Percentiles rank a stretch among this genome's conserved stretches.
Conservation (phyloP, 2,113 vertebrate species). For the Poeciliopsis retropinna region DNA sequence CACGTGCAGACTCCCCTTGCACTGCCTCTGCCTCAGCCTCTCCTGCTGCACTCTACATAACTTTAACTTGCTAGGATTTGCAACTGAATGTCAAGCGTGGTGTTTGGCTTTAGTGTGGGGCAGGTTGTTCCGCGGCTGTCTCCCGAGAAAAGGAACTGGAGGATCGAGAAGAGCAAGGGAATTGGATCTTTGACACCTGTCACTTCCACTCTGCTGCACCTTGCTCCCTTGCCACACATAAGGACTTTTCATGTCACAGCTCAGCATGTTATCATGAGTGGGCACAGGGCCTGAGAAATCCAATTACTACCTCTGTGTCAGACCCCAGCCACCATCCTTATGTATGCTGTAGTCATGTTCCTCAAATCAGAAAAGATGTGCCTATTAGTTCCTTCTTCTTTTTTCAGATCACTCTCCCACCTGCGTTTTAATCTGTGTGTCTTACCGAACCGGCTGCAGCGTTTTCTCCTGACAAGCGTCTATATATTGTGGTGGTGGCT, state of each 20-base stretch:
- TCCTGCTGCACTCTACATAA: constrained; percentile 31
- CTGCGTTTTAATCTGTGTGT: constrained; percentile 59
- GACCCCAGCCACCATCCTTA: constrained; percentile 62
- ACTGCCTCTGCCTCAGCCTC: constrained; percentile 5
- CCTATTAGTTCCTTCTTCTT: constrained; percentile 64
- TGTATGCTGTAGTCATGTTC: constrained; percentile 66
- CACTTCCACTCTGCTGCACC: constrained; percentile 74
- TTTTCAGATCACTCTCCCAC: constrained; percentile 50
- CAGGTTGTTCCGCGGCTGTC: constrained; percentile 49
- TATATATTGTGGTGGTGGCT: constrained; percentile 20
- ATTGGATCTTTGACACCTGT: constrained; percentile 77
- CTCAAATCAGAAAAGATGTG: constrained; percentile 72
- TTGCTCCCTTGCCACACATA: constrained; percentile 73
- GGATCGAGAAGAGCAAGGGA: constrained; percentile 59
- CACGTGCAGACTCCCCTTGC: constrained; percentile 1
- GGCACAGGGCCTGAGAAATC: constrained; percentile 74
- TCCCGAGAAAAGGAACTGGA: constrained; percentile 53
- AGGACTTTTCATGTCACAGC: constrained; percentile 79
- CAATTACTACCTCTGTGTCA: constrained; percentile 74
- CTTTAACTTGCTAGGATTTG: constrained; percentile 59
- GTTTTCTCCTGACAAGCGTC: constrained; percentile 40
- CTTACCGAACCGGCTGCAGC: constrained; percentile 35
- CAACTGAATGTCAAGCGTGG: constrained; percentile 56
- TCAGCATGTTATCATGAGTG: constrained; percentile 74
- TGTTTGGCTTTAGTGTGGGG: constrained; percentile 57